Conservation (phyloP, 2,113 vertebrate genomes). For the Trinectes maculatus region DNA sequence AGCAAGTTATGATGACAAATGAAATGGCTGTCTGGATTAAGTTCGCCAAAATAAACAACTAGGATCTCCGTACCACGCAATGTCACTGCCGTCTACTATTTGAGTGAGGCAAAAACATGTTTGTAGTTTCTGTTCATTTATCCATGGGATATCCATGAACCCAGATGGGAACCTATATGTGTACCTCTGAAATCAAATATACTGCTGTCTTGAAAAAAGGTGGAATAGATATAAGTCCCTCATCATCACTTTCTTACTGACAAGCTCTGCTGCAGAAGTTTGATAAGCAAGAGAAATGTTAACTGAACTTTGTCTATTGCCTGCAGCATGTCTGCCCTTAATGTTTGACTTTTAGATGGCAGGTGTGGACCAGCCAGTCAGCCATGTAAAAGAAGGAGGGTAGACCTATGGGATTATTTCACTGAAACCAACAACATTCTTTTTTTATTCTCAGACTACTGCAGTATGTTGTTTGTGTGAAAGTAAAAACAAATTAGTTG, state of each 20-base stretch:
- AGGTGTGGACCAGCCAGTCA: neutral
- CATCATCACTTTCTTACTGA: neutral
- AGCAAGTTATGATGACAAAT: neutral
- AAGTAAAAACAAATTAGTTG: no score
- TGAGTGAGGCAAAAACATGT: neutral
- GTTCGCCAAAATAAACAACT: no score
- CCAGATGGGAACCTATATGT: neutral
- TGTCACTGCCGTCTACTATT: neutral
- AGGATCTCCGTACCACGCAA: neutral
- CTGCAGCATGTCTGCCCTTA: neutral
- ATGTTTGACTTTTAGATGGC: neutral
- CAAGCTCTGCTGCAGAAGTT: constrained; percentile 3
- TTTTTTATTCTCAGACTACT: neutral
- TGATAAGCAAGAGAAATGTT: constrained; percentile 5
- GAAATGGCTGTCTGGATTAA: neutral
- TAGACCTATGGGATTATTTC: neutral
- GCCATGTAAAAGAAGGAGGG: neutral
- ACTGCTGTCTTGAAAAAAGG: constrained; percentile 1
- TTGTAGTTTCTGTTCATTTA: neutral
- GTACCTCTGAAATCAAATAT: constrained; percentile 20
- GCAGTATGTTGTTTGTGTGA: no score
- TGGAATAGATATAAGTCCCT: constrained; percentile 7
- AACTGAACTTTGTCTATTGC: neutral
- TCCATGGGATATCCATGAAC: no score
- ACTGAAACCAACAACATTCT: neutral